phyloP scores from a whole-genome alignment of 2,113 vertebrate species.

The Holacanthus passer region DNA sequence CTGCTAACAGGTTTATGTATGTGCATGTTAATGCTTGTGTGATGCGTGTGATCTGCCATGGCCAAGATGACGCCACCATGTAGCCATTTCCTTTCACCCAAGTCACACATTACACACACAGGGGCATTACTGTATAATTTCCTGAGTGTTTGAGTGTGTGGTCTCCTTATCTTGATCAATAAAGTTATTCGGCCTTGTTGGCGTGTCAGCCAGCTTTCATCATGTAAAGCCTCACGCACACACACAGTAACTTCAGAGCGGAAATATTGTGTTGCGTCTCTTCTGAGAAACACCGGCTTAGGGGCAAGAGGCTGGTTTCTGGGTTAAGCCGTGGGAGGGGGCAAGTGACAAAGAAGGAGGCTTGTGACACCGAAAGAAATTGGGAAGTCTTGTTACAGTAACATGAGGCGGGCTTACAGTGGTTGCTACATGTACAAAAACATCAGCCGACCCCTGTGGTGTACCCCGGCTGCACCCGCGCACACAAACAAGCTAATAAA shows the following conservation, averaged over 20 bases:
- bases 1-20: not conserved
- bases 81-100: slow-evolving; percentile 34
- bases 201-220: slow-evolving; percentile 61
- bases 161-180: slow-evolving; percentile 61
- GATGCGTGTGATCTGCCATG: not conserved
- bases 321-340: slow-evolving; percentile 51
- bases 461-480: slow-evolving; percentile 3
- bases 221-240: slow-evolving; percentile 12
- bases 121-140: slow-evolving; percentile 50
- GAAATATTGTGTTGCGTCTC: slow-evolving; percentile 59
- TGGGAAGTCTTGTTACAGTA: slow-evolving; percentile 64
- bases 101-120: slow-evolving; percentile 19
- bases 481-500: slow-evolving; percentile 62
- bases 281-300: slow-evolving; percentile 59
- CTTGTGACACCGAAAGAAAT: slow-evolving; percentile 62
- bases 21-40: not conserved
- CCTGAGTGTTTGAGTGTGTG: slow-evolving; percentile 43
- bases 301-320: slow-evolving; percentile 46
- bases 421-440: slow-evolving; percentile 22
- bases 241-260: slow-evolving; percentile 19
- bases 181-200: slow-evolving; percentile 43
- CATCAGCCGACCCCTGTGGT: slow-evolving; percentile 41
- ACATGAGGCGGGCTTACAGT: slow-evolving; percentile 32
- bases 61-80: not conserved
- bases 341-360: slow-evolving; percentile 25